Conservation (phyloP, 1,140 invertebrate species). For the Macrostomum lignano region DNA sequence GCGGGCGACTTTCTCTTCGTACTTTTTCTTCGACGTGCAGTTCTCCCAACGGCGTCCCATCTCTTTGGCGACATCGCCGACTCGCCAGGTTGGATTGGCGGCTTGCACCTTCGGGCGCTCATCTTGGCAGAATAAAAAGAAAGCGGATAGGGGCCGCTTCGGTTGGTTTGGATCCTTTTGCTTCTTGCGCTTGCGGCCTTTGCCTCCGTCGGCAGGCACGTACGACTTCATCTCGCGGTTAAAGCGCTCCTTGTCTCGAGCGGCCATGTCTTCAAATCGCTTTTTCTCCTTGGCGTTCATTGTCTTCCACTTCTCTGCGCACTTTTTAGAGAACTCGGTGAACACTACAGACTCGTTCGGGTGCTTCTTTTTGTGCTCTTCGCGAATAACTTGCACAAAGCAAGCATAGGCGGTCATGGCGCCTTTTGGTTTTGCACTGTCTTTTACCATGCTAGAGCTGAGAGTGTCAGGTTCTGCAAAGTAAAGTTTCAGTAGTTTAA, state of each 20-base stretch:
- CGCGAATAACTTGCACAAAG: conserved; percentile 92
- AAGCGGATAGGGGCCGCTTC: conserved; percentile 63
- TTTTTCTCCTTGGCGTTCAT: conserved; percentile 97
- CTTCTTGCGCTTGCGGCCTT: conserved; percentile 44
- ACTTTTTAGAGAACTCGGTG: conserved; percentile 95
- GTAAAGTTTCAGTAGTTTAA: no score
- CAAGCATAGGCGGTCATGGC: conserved; percentile 96
- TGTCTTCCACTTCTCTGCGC: conserved; percentile 95
- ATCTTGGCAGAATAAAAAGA: conserved; percentile 91
- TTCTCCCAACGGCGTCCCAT: conserved; percentile 65
- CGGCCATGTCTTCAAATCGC: conserved; percentile 90
- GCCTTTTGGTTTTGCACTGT: conserved; percentile 56
- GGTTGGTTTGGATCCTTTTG: conserved; percentile 92
- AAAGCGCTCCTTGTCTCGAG: conserved; percentile 64
- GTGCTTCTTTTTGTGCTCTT: conserved; percentile 87
- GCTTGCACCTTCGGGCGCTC: conserved; percentile 68
- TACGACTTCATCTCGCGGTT: conserved; percentile 83
- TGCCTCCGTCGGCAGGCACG: conserved; percentile 41
- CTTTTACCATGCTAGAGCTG: no score
- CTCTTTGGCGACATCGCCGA: conserved; percentile 82
- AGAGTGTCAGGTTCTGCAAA: no score
- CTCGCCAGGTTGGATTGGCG: conserved; percentile 59
- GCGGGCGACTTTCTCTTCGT: conserved; percentile 59
- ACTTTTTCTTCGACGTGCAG: conserved; percentile 50
- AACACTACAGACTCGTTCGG: conserved; percentile 92